A percentile compares a stretch with the other conserved stretches of the same genome.
Evolutionary conservation across 1,140 invertebrate species (phyloP).

Genomic region (Diabrotica undecimpunctata): DNA sequence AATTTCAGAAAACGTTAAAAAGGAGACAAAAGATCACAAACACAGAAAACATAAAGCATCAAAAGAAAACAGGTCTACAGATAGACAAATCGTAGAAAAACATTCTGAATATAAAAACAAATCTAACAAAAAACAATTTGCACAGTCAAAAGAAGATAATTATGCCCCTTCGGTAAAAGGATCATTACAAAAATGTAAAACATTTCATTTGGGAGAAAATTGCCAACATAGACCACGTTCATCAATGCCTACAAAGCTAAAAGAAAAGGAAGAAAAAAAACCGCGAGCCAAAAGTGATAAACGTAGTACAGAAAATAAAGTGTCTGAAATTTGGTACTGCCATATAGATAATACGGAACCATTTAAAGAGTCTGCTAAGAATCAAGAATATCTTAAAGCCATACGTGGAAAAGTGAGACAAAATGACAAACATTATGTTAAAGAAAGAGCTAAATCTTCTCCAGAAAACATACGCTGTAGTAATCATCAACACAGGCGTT

Average conservation of each 20-base stretch:
- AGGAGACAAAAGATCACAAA: not conserved
- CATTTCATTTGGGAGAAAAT: constrained; percentile 6
- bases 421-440: not conserved
- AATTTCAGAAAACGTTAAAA: not conserved
- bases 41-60: not conserved
- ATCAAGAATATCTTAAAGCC: not conserved
- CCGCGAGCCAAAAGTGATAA: not conserved
- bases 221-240: not conserved
- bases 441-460: not conserved
- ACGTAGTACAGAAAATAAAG: constrained; percentile 2
- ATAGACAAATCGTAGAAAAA: not conserved
- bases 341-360: constrained; percentile 5
- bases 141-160: not conserved
- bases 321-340: not conserved
- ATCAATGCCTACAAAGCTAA: not conserved
- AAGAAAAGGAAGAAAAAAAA: not conserved
- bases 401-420: not conserved
- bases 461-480: not conserved
- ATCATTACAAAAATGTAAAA: constrained; percentile 9
- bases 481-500: no score
- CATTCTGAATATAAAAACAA: not conserved
- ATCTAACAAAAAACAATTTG: not conserved
- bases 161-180: not conserved
- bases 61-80: not conserved
- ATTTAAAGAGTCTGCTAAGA: not conserved